Evolutionary conservation across 1,140 invertebrate genomes (phyloP).

Genomic region (Dreissena rostriformis): DNA sequence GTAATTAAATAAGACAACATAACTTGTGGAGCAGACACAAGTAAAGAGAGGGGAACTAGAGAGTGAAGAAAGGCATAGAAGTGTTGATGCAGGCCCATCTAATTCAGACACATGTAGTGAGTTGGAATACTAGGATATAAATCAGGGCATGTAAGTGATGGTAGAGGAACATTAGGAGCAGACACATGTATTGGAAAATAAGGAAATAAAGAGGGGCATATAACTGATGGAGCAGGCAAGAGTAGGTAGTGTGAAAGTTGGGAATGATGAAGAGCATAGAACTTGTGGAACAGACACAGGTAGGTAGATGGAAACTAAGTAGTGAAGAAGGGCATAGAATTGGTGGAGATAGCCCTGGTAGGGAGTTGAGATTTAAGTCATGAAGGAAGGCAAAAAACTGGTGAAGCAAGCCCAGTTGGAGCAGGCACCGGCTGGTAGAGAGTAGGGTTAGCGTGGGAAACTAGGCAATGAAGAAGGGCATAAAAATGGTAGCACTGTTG

Average conservation of each 20-base stretch:
- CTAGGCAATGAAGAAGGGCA: too few relatives aligned
- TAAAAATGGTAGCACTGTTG: too few relatives aligned
- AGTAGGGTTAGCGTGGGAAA: too few relatives aligned
- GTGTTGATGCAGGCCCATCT: conserved; percentile 89
- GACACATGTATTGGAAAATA: conserved; percentile 87
- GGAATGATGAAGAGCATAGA: too few relatives aligned
- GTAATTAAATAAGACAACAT: conserved; percentile 86
- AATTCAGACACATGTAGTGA: conserved; percentile 82
- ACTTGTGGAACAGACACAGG: conserved; percentile 88
- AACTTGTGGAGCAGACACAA: conserved; percentile 89
- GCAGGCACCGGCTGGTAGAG: conserved; percentile 89
- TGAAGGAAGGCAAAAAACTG: conserved; percentile 86
- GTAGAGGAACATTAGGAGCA: conserved; percentile 91
- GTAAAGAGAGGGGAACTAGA: too few relatives aligned
- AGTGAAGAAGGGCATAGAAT: conserved; percentile 86
- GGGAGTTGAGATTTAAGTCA: too few relatives aligned
- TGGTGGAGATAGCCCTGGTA: conserved; percentile 89
- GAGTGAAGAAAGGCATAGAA: conserved; percentile 86
- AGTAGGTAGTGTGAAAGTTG: too few relatives aligned
- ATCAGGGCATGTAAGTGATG: conserved; percentile 87
- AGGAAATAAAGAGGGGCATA: too few relatives aligned
- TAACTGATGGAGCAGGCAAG: too few relatives aligned
- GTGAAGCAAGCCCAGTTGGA: conserved; percentile 90
- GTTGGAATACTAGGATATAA: too few relatives aligned
- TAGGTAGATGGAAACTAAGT: too few relatives aligned